A percentile compares a stretch with the other conserved stretches of the same genome.
Evolutionary conservation across 2,888 invertebrate species (phyloP).

Genomic region (Phortica magna): DNA sequence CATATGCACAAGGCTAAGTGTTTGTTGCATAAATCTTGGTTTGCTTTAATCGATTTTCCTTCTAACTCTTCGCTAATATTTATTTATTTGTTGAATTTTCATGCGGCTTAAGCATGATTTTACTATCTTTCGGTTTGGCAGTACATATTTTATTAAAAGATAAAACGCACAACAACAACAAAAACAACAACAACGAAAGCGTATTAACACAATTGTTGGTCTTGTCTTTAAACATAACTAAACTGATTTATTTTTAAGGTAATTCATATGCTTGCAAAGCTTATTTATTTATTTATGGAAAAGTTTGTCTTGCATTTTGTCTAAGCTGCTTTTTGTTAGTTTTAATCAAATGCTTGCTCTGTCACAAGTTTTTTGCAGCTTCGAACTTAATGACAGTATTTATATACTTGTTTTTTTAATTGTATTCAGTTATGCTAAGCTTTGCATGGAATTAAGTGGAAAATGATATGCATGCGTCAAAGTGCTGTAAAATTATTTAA

Average conservation of each 20-base stretch:
- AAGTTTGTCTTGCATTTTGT: background rate
- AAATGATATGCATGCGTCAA: no score
- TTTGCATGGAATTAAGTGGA: no score
- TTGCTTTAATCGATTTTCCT: constrained; percentile 45
- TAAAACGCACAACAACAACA: constrained; percentile 64
- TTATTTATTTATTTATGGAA: background rate
- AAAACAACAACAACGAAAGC: constrained; percentile 27
- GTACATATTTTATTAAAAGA: constrained; percentile 71
- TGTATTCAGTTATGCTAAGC: no score
- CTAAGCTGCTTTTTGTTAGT: background rate
- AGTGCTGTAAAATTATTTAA: no score
- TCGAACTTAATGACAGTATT: background rate
- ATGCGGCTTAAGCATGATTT: constrained; percentile 15
- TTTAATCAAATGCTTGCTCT: background rate
- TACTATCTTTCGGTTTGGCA: constrained; percentile 16
- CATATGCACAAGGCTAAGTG: constrained; percentile 21
- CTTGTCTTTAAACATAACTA: constrained; percentile 43
- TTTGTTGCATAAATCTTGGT: constrained; percentile 29
- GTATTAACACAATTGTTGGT: constrained; percentile 44
- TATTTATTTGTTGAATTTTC: constrained; percentile 4
- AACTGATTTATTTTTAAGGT: constrained; percentile 35
- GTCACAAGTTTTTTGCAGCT: background rate
- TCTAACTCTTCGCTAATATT: background rate
- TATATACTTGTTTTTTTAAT: no score
- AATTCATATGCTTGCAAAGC: background rate